Evolutionary conservation across 2,797 vertebrate genomes (phyloP).

Genomic region (Pygocentrus nattereri): DNA sequence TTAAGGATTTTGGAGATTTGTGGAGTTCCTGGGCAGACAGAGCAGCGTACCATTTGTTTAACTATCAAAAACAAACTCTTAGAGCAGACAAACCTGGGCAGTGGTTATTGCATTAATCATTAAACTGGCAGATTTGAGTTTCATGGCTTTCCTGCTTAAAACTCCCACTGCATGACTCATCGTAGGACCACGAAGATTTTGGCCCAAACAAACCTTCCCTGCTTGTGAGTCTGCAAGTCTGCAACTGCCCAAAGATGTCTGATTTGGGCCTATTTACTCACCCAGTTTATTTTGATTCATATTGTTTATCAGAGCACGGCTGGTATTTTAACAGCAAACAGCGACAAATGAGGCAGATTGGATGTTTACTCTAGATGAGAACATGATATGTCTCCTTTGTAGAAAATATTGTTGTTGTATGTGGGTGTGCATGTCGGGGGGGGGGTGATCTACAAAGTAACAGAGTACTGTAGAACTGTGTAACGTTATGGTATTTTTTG

Average conservation of each 20-base stretch:
- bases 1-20: not conserved
- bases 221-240: not conserved
- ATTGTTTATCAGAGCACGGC: not conserved
- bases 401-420: not conserved
- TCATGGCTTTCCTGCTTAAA: conserved; percentile 39
- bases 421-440: not conserved
- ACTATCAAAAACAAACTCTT: conserved; percentile 12
- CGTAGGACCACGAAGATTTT: conserved; percentile 21
- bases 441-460: not conserved
- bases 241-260: conserved; percentile 6
- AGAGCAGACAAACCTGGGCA: conserved; percentile 22
- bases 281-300: conserved; percentile 24
- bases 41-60: not conserved
- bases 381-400: not conserved
- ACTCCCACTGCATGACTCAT: conserved; percentile 41
- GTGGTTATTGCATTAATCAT: conserved; percentile 22
- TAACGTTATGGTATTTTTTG: not conserved
- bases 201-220: conserved; percentile 12
- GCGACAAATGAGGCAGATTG: conserved; percentile 22
- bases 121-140: conserved; percentile 7
- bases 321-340: not conserved
- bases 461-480: not conserved
- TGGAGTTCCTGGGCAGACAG: not conserved
- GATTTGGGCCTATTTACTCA: conserved; percentile 22
- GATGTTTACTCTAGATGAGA: conserved; percentile 15